Conservation (phyloP, 2,888 invertebrate species). For the Morpho helenor region DNA sequence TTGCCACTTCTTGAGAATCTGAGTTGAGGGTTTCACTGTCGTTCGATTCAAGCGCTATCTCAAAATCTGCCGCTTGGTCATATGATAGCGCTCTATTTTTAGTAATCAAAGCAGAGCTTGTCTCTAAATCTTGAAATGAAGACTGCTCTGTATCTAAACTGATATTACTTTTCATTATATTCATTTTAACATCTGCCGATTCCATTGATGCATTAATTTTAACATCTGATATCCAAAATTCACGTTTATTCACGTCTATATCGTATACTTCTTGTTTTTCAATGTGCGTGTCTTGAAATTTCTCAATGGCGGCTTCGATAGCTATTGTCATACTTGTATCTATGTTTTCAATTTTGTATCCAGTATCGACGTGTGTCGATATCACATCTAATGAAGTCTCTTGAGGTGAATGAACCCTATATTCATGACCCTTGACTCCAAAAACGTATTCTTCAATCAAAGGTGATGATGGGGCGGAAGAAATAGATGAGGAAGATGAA, state of each 20-base stretch:
- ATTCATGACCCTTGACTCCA: constrained; percentile 13
- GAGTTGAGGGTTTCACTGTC: neutral
- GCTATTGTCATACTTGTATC: constrained; percentile 15
- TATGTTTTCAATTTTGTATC: constrained; percentile 1
- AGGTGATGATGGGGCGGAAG: constrained; percentile 28
- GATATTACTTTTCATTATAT: neutral
- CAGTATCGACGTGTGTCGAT: neutral
- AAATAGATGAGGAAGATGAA: constrained; percentile 9
- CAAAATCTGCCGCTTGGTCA: constrained; percentile 8
- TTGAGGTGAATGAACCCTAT: constrained; percentile 10
- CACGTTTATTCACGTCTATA: constrained; percentile 1
- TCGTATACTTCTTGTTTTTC: constrained; percentile 7
- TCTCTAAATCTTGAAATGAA: neutral
- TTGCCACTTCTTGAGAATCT: constrained; percentile 1
- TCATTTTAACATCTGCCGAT: constrained; percentile 8
- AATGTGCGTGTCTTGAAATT: constrained; percentile 2
- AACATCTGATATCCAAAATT: constrained; percentile 14
- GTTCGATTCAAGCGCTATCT: neutral
- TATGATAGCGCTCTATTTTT: constrained; percentile 5
- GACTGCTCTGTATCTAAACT: neutral
- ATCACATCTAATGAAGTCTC: constrained; percentile 2
- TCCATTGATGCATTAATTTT: constrained; percentile 14
- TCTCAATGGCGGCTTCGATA: constrained; percentile 10
- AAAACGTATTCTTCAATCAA: constrained; percentile 27
- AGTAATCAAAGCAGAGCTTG: neutral